Conservation (phyloP, 1,140 invertebrate genomes). For the Mercenaria mercenaria region DNA sequence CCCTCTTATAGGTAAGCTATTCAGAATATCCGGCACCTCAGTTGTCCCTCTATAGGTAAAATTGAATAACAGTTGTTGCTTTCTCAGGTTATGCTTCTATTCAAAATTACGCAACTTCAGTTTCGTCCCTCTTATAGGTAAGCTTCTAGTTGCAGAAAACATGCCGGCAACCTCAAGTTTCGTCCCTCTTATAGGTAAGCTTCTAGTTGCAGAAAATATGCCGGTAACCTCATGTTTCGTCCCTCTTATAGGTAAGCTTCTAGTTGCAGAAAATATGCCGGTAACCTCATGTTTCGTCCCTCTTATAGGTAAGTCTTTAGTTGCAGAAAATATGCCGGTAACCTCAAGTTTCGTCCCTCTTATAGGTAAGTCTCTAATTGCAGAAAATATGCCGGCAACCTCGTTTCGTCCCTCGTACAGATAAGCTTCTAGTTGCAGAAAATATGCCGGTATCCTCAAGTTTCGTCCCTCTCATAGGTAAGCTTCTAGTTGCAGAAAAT, state of each 20-base stretch:
- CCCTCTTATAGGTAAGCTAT: slow-evolving; percentile 80
- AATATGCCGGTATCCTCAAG: slow-evolving; percentile 84
- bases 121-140: too few species aligned
- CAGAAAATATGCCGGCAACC: too few species aligned
- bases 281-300: too few species aligned
- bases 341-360: slow-evolving; percentile 82
- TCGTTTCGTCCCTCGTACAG: too few species aligned
- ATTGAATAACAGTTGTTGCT: too few species aligned
- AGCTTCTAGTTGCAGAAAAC: slow-evolving; percentile 84
- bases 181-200: slow-evolving; percentile 82
- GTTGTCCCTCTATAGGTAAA: not conserved
- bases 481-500: slow-evolving; percentile 84
- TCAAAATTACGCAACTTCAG: too few species aligned
- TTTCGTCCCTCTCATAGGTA: slow-evolving; percentile 82
- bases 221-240: slow-evolving; percentile 82
- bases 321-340: slow-evolving; percentile 84
- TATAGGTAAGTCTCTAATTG: slow-evolving; percentile 80
- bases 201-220: slow-evolving; percentile 84
- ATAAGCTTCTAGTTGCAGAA: slow-evolving; percentile 84
- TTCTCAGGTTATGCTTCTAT: too few species aligned
- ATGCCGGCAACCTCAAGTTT: slow-evolving; percentile 84
- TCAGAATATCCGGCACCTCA: too few species aligned
- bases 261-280: too few species aligned
- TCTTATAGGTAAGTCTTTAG: too few species aligned
- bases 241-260: slow-evolving; percentile 81